These are phyloP conservation scores for Porites australiensis DNA, from an alignment of 64 coral and sea anemone species.

Conservation along the genomic window DNA sequence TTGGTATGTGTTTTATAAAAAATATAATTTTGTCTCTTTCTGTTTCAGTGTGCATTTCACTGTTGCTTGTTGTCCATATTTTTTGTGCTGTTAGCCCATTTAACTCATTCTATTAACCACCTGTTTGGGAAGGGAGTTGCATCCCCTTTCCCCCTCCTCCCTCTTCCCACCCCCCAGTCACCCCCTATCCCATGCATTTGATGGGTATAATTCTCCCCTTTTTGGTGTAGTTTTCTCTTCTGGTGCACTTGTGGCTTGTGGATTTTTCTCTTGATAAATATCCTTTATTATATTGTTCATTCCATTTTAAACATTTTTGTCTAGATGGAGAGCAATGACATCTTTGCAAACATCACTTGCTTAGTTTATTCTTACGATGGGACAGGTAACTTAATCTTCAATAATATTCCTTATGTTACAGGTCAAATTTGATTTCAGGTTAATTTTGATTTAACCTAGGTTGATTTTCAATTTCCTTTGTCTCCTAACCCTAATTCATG, in stretches of 20 bases:
- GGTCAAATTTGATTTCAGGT: too few relatives aligned
- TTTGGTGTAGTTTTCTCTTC: too few relatives aligned
- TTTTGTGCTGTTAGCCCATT: too few relatives aligned
- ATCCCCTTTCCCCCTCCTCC: too few relatives aligned
- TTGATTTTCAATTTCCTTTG: too few relatives aligned
- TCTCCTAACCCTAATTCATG: too few relatives aligned
- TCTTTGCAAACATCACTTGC: conserved; percentile 82
- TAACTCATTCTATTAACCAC: too few relatives aligned
- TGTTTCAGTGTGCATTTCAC: background rate
- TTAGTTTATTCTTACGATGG: conserved; percentile 84
- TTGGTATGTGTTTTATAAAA: conserved; percentile 63
- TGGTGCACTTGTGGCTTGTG: background rate
- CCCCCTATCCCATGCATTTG: too few relatives aligned
- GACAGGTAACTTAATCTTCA: conserved; percentile 34
- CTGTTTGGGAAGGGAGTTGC: too few relatives aligned
- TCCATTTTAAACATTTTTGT: background rate
- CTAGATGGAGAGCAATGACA: conserved; percentile 62
- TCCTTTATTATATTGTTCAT: background rate
- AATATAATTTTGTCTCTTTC: background rate
- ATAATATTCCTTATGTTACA: background rate
- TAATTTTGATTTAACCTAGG: too few relatives aligned
- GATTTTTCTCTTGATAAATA: background rate
- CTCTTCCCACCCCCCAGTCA: too few relatives aligned
- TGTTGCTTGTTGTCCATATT: background rate
- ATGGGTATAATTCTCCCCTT: too few relatives aligned